A percentile compares a stretch with the other conserved stretches of the same genome.
These are phyloP conservation scores for Clarias magur DNA, from an alignment of 2,113 vertebrate genomes.

Conservation along the genomic window DNA sequence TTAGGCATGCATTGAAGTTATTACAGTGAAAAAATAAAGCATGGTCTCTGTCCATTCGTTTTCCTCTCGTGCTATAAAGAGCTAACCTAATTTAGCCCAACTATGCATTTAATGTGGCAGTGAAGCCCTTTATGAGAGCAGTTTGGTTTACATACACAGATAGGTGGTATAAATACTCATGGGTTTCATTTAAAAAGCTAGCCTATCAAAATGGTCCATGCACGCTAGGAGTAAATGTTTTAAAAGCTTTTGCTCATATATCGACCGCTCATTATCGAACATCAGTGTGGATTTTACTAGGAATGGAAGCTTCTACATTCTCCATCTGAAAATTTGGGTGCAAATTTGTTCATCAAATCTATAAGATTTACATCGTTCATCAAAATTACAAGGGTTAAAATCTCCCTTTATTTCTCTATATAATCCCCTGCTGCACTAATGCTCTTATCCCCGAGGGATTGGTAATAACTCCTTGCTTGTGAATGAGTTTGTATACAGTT, in stretches of 20 bases:
- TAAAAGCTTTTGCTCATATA: not conserved
- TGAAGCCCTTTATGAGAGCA: conserved; percentile 87
- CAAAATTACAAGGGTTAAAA: no score
- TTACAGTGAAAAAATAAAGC: conserved; percentile 90
- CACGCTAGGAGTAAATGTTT: not conserved
- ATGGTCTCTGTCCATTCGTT: conserved; percentile 82
- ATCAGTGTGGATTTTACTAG: not conserved
- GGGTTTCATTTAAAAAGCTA: conserved; percentile 23
- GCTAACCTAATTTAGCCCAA: conserved; percentile 93
- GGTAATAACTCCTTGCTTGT: no score
- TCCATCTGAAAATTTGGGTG: not conserved
- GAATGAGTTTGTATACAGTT: no score
- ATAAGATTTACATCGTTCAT: not conserved
- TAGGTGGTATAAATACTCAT: conserved; percentile 66
- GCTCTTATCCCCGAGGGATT: no score
- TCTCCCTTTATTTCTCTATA: no score
- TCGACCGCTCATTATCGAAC: not conserved
- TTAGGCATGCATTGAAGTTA: conserved; percentile 86
- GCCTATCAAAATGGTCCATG: not conserved
- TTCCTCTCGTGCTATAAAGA: conserved; percentile 84
- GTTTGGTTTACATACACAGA: conserved; percentile 81
- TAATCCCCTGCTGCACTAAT: no score
- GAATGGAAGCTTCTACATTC: not conserved
- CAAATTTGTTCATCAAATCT: not conserved
- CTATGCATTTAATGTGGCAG: conserved; percentile 89